A percentile compares a stretch with the other conserved stretches of the same genome.
phyloP scores from a whole-genome alignment of 2,888 invertebrate species.

The Drosophila incognita region DNA sequence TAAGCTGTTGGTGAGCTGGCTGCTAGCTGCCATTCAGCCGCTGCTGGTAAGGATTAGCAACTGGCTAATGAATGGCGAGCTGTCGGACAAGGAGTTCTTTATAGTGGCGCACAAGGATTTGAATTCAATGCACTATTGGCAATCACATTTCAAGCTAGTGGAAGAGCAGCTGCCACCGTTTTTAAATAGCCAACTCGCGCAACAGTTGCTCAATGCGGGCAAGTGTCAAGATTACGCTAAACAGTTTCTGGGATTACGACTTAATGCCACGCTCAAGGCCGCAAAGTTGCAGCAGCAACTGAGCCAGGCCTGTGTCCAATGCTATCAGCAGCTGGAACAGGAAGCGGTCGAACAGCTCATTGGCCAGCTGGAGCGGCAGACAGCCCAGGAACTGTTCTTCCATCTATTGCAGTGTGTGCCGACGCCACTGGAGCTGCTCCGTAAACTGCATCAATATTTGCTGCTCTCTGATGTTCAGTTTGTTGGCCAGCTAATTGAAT shows the following conservation, averaged over 20 bases:
- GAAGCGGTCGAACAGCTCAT: conserved; percentile 23
- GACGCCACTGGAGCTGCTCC: conserved; percentile 16
- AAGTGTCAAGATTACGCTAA: conserved; percentile 26
- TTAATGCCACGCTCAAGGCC: background rate
- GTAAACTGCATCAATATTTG: conserved; percentile 44
- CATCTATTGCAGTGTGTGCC: background rate
- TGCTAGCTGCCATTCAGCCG: conserved; percentile 19
- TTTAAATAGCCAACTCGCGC: conserved; percentile 11
- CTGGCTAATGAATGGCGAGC: conserved; percentile 44
- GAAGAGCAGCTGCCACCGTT: conserved; percentile 33
- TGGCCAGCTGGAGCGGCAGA: conserved; percentile 8
- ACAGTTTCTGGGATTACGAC: conserved; percentile 8
- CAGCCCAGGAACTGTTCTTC: conserved; percentile 28
- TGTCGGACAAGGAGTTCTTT: conserved; percentile 31
- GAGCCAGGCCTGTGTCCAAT: background rate
- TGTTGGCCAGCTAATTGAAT: conserved; percentile 31
- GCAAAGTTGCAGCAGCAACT: conserved; percentile 14
- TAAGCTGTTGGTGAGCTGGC: conserved; percentile 34
- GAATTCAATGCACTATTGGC: conserved; percentile 34
- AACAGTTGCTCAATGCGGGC: conserved; percentile 39
- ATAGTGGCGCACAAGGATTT: conserved; percentile 7
- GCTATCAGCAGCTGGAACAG: conserved; percentile 17
- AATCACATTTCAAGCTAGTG: conserved; percentile 25
- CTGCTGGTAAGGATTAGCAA: conserved; percentile 16
- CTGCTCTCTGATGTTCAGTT: conserved; percentile 47